Conservation (phyloP, 2,797 vertebrate genomes). For the Alosa sapidissima region DNA sequence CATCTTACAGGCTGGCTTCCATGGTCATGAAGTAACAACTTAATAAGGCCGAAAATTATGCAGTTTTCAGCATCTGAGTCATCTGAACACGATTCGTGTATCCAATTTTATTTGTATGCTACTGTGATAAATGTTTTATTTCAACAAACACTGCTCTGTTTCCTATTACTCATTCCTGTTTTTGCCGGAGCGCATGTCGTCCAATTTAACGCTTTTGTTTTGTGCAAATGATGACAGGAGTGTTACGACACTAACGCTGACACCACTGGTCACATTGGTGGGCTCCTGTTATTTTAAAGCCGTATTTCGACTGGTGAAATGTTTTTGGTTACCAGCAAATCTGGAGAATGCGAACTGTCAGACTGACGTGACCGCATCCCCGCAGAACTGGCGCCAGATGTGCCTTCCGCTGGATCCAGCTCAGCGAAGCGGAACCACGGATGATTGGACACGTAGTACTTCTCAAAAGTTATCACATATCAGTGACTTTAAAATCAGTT, state of each 20-base stretch:
- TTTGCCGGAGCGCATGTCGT: not conserved
- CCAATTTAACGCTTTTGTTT: not conserved
- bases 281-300: not conserved
- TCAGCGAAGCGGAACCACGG: slow-evolving; percentile 26
- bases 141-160: slow-evolving; percentile 9
- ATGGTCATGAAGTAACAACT: not conserved
- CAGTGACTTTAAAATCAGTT: slow-evolving; percentile 17
- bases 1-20: not conserved
- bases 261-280: slow-evolving; percentile 16
- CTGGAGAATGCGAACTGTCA: slow-evolving; percentile 22
- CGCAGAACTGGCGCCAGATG: slow-evolving; percentile 20
- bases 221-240: slow-evolving; percentile 5
- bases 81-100: slow-evolving; percentile 23
- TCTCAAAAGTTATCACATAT: slow-evolving; percentile 23
- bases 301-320: slow-evolving; percentile 17
- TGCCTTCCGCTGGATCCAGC: slow-evolving; percentile 25
- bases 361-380: slow-evolving; percentile 24
- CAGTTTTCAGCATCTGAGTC: not conserved
- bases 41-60: not conserved
- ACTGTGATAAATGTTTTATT: slow-evolving; percentile 27
- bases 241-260: not conserved
- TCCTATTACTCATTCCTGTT: not conserved
- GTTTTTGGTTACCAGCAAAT: slow-evolving; percentile 27
- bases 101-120: slow-evolving; percentile 1
- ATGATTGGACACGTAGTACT: slow-evolving; percentile 24